Percentiles rank a stretch among this genome's conserved stretches.
Evolutionary conservation across 2,888 invertebrate species (phyloP).

Genomic region (Bellardia pandia): DNA sequence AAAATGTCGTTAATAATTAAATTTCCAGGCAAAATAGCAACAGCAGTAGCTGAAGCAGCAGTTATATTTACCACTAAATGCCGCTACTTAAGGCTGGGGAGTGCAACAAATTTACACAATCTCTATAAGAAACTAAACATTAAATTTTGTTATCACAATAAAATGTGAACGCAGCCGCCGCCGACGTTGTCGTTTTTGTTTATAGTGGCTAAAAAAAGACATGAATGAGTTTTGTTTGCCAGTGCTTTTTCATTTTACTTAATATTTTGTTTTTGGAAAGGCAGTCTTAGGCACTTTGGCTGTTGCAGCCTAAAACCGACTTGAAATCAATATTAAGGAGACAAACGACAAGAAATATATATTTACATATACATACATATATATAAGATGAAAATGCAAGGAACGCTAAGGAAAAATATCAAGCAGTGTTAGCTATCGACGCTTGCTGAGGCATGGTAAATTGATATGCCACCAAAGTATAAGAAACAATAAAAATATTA

Average conservation of each 20-base stretch:
- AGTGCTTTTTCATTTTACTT: too few species aligned
- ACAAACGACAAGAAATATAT: constrained; percentile 21
- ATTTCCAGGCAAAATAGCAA: constrained; percentile 66
- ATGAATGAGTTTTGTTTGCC: constrained; percentile 34
- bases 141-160: constrained; percentile 70
- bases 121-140: constrained; percentile 39
- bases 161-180: constrained; percentile 42
- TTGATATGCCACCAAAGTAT: constrained; percentile 76
- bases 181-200: constrained; percentile 23
- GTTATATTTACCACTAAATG: constrained; percentile 44
- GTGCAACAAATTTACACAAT: neutral
- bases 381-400: constrained; percentile 19
- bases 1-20: constrained; percentile 76
- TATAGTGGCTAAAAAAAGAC: constrained; percentile 35
- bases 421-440: constrained; percentile 81
- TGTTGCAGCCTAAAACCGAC: constrained; percentile 40
- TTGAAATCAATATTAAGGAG: constrained; percentile 61
- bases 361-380: neutral
- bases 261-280: constrained; percentile 45
- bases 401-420: constrained; percentile 57
- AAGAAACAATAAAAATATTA: constrained; percentile 63
- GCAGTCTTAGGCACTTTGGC: constrained; percentile 23
- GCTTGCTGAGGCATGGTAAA: constrained; percentile 76
- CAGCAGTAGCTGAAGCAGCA: constrained; percentile 53
- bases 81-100: constrained; percentile 22